Conservation (phyloP, 1,140 invertebrate species). For the Dinothrombium tinctorium region DNA sequence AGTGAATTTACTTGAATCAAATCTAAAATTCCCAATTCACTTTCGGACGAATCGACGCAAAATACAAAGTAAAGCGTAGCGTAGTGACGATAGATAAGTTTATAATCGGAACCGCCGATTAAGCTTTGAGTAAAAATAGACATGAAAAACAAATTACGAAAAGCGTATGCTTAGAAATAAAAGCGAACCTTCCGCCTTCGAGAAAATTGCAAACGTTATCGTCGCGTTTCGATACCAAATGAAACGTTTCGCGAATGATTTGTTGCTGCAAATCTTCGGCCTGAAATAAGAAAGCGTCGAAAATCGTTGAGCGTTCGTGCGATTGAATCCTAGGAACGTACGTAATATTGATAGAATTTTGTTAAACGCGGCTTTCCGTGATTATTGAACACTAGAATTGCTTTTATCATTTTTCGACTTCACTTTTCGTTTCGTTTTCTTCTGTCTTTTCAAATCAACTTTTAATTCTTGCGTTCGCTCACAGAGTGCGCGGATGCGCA, state of each 20-base stretch:
- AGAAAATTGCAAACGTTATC: conserved; percentile 98
- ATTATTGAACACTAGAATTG: conserved; percentile 97
- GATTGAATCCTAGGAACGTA: conserved; percentile 36
- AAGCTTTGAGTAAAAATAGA: conserved; percentile 30
- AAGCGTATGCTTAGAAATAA: conserved; percentile 1
- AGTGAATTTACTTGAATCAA: conserved; percentile 50
- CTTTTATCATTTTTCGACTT: conserved; percentile 88
- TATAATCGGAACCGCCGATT: conserved; percentile 93
- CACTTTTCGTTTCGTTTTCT: background rate
- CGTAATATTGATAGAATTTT: conserved; percentile 97
- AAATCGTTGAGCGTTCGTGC: background rate
- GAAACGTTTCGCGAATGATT: conserved; percentile 97
- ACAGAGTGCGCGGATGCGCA: no score
- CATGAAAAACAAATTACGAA: background rate
- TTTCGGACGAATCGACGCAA: conserved; percentile 97
- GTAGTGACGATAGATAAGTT: conserved; percentile 94
- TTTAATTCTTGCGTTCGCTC: no score
- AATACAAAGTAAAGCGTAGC: conserved; percentile 99
- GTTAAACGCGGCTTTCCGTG: conserved; percentile 92
- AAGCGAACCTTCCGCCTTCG: conserved; percentile 71
- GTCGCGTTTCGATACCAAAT: conserved; percentile 91
- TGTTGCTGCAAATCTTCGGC: conserved; percentile 97
- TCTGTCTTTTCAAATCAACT: no score
- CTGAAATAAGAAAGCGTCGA: conserved; percentile 26
- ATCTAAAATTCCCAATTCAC: conserved; percentile 92